phyloP scores from a whole-genome alignment of 1,140 invertebrate genomes.

The Triops cancriformis region DNA sequence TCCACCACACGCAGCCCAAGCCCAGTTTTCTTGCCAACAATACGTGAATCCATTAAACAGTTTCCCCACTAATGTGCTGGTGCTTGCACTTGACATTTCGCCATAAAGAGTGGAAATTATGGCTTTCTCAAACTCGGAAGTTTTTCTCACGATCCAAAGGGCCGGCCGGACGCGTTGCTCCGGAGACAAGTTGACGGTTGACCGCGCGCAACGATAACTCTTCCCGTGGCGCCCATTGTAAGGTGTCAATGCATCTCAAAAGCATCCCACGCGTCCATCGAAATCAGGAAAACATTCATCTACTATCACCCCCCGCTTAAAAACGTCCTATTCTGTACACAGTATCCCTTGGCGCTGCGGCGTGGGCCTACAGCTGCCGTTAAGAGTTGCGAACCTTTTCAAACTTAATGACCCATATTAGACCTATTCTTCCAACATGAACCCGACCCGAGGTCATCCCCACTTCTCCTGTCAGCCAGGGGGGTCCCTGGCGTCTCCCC shows the following conservation, averaged over 20 bases:
- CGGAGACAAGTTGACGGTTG: not conserved
- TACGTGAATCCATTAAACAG: not conserved
- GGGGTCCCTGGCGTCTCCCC: not conserved
- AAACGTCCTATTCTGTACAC: not conserved
- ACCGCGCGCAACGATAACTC: constrained; percentile 6
- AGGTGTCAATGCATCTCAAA: not conserved
- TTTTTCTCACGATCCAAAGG: constrained; percentile 5
- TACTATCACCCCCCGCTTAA: not conserved
- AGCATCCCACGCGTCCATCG: not conserved
- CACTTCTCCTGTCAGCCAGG: not conserved
- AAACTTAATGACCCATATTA: constrained; percentile 7
- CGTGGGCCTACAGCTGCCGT: not conserved
- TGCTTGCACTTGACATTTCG: not conserved
- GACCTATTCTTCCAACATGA: constrained; percentile 5
- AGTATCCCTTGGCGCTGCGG: not conserved
- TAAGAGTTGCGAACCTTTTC: constrained; percentile 5
- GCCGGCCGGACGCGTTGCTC: not conserved
- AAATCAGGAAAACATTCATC: constrained; percentile 14
- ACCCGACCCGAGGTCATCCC: not conserved
- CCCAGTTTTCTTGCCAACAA: not conserved
- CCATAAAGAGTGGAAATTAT: not conserved
- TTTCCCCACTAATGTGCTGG: not conserved
- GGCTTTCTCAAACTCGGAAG: not conserved
- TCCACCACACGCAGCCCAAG: not conserved
- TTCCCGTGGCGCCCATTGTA: not conserved